These are phyloP conservation scores for Galemys pyrenaicus DNA, from an alignment of 2,113 vertebrate genomes.

Conservation along the genomic window DNA sequence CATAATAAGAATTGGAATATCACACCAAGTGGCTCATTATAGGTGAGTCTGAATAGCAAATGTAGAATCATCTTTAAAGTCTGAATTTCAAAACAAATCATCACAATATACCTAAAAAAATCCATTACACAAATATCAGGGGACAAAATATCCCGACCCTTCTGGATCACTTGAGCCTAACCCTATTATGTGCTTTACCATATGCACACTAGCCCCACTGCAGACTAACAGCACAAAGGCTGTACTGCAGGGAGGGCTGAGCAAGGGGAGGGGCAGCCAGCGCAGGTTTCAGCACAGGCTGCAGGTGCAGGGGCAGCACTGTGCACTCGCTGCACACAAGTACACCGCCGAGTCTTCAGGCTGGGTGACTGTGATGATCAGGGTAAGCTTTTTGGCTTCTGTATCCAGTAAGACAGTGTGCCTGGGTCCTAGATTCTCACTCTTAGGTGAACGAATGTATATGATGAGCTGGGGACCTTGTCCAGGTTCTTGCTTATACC, in stretches of 20 bases:
- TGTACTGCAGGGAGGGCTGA: background rate
- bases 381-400: accelerated
- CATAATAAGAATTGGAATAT: too few relatives aligned
- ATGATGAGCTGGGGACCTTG: background rate
- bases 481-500: constrained; percentile 58
- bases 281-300: background rate
- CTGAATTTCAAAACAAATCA: too few relatives aligned
- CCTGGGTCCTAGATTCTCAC: accelerated
- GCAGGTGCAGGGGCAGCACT: background rate
- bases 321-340: constrained; percentile 32
- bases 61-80: too few relatives aligned
- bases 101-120: background rate
- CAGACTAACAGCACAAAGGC: background rate
- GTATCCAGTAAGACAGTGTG: background rate
- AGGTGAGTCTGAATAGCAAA: too few relatives aligned
- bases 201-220: too few relatives aligned
- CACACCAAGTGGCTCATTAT: too few relatives aligned
- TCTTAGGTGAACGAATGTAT: background rate
- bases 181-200: too few relatives aligned
- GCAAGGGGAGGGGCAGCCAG: background rate
- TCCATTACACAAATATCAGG: too few relatives aligned
- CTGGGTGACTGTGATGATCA: background rate
- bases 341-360: constrained; percentile 44
- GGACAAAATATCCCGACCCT: background rate
- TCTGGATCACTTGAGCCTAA: too few relatives aligned